These are phyloP conservation scores for Python bivittatus DNA, from an alignment of 2,113 vertebrate genomes.

Conservation along the genomic window DNA sequence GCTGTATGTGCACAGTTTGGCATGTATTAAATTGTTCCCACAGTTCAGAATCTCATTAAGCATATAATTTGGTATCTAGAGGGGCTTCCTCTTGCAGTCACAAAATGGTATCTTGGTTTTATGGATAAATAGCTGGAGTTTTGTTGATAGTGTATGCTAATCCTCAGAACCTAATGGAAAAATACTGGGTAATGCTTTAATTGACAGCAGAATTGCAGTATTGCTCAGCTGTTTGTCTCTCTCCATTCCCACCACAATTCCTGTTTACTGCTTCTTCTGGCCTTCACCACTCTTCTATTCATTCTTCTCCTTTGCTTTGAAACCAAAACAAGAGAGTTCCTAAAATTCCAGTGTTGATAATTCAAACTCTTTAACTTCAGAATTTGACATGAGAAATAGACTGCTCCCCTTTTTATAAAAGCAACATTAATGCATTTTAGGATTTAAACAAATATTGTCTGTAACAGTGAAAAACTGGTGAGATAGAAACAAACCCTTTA, in stretches of 20 bases:
- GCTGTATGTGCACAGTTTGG: background rate
- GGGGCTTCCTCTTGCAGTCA: background rate
- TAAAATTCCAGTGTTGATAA: background rate
- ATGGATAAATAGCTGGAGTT: background rate
- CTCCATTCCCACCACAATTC: background rate
- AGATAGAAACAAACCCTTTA: conserved; percentile 14
- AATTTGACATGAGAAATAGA: background rate
- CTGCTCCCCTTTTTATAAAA: background rate
- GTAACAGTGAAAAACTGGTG: background rate
- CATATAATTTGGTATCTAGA: background rate
- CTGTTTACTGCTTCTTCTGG: background rate
- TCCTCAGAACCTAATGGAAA: background rate
- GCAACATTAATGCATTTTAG: background rate
- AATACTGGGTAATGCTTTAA: background rate
- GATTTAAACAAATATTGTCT: background rate
- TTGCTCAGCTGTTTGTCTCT: background rate
- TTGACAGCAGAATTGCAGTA: background rate
- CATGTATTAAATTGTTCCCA: background rate
- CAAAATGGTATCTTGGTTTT: background rate
- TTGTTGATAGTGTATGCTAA: background rate
- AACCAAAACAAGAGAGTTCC: background rate
- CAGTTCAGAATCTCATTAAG: background rate
- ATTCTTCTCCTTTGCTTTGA: background rate
- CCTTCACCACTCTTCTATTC: background rate
- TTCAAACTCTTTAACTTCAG: background rate